phyloP scores from a whole-genome alignment of 2,113 vertebrate species.

The Oncorhynchus masou region DNA sequence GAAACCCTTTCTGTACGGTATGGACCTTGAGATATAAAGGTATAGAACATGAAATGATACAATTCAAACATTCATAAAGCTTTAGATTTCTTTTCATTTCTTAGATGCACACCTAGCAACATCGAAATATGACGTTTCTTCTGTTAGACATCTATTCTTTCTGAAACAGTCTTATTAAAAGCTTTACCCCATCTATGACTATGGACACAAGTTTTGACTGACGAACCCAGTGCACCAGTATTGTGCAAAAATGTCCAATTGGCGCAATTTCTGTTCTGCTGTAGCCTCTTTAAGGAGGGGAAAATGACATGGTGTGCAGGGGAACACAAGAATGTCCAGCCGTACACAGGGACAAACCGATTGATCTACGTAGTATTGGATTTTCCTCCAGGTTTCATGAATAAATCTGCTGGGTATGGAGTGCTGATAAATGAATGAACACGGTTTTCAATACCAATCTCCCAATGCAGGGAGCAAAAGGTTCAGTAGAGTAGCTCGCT shows the following conservation, averaged over 20 bases:
- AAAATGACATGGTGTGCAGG: background rate
- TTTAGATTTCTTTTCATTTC: background rate
- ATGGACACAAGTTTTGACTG: too few relatives aligned
- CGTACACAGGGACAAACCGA: slow-evolving; percentile 22
- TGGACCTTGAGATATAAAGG: slow-evolving; percentile 48
- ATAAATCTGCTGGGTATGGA: slow-evolving; percentile 42
- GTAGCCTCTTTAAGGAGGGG: background rate
- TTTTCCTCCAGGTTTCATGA: slow-evolving; percentile 50
- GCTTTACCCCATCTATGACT: background rate
- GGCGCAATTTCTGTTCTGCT: background rate
- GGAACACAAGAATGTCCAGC: slow-evolving; percentile 20
- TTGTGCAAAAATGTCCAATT: background rate
- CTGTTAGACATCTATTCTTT: background rate
- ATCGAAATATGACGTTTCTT: background rate
- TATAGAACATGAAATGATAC: slow-evolving; percentile 12
- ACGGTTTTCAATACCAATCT: slow-evolving; percentile 58
- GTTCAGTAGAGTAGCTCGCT: slow-evolving; percentile 42
- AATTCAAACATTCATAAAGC: background rate
- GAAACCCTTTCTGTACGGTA: slow-evolving; percentile 27
- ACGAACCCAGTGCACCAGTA: too few relatives aligned
- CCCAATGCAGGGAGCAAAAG: slow-evolving; percentile 26
- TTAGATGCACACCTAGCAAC: slow-evolving; percentile 16
- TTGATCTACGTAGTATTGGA: slow-evolving; percentile 41
- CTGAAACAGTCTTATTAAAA: background rate
- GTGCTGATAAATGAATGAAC: slow-evolving; percentile 52